These are phyloP conservation scores for Cynaeus angustus DNA, from an alignment of 2,888 invertebrate species.

Conservation along the genomic window DNA sequence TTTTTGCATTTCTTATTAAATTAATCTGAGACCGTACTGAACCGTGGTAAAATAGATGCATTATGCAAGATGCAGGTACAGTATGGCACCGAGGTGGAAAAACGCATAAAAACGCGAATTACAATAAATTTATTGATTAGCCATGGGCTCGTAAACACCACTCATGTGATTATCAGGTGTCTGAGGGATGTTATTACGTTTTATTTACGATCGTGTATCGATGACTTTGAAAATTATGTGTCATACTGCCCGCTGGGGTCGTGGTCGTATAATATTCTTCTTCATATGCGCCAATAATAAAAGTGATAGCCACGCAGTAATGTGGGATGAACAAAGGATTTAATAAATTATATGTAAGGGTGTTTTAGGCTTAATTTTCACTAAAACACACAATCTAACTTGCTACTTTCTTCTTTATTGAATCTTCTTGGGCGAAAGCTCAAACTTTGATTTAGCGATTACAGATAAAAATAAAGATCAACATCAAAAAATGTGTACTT, in stretches of 20 bases:
- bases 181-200: constrained; percentile 62
- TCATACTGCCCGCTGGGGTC: constrained; percentile 63
- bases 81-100: constrained; percentile 18
- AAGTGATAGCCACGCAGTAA: constrained; percentile 45
- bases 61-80: background rate
- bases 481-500: too few relatives aligned
- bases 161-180: constrained; percentile 57
- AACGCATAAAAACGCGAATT: constrained; percentile 35
- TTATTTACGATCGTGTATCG: constrained; percentile 63
- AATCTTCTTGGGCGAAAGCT: too few relatives aligned
- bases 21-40: constrained; percentile 20
- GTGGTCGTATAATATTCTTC: constrained; percentile 55
- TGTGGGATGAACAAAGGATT: constrained; percentile 55
- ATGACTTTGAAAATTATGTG: constrained; percentile 64
- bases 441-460: too few relatives aligned
- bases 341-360: constrained; percentile 4
- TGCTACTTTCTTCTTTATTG: too few relatives aligned
- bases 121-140: constrained; percentile 51
- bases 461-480: too few relatives aligned
- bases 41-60: background rate
- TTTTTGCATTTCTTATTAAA: constrained; percentile 24
- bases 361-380: background rate
- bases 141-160: constrained; percentile 51
- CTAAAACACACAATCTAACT: too few relatives aligned
- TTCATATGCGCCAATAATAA: constrained; percentile 49